Evolutionary conservation across 2,888 invertebrate genomes (phyloP), one percentile per base, ranked within the genome.

Genomic region (Hecatera dysodea): DNA sequence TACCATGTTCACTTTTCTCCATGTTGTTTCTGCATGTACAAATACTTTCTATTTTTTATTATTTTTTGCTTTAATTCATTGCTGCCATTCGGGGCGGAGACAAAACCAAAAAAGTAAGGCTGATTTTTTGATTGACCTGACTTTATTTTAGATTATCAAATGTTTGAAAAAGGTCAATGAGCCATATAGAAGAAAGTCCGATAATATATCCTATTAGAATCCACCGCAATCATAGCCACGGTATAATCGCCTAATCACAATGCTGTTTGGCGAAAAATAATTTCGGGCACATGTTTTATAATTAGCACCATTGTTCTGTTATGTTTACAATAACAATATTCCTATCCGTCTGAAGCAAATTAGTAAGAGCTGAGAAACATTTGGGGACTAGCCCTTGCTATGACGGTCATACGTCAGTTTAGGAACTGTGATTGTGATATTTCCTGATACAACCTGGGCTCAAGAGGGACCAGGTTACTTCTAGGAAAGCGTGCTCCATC

Each of bases 291-390:
- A 81, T 89, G 88, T 90, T 89, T 87, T 89, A 87, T 80, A 83
- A 82, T 82, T 67, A 76, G 57, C 63, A 33, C 84, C 87, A 91
- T 91, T 91, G 91, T 91, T 90, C 88, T 73, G 68, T 57, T 42
- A 24, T 86, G 85, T 88, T 82, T 81, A 80, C 75, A 86, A 89
- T 86, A 89, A 90, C 64, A 78, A 19, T 12, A 15, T 57, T 33
- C 42, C 50, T 64, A 61, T 52, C 86, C 86, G 55, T 50, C 56
- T 64, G 33, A 24, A 53, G 57, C 57, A 29, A 62, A 55, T 55
- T 50, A 56, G 53, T 46, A n/a, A 44, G 39, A 22, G 15, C 19
- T 7, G 55, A 27, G 64, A 61, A 44, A 27, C 48, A 71, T 44
- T 67, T 61, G 44, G 27, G 15, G 7, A 59, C 24, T 12, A 65